These are phyloP conservation scores for Cryptocephalus moraei DNA, from an alignment of 2,888 invertebrate genomes.

Conservation along the genomic window DNA sequence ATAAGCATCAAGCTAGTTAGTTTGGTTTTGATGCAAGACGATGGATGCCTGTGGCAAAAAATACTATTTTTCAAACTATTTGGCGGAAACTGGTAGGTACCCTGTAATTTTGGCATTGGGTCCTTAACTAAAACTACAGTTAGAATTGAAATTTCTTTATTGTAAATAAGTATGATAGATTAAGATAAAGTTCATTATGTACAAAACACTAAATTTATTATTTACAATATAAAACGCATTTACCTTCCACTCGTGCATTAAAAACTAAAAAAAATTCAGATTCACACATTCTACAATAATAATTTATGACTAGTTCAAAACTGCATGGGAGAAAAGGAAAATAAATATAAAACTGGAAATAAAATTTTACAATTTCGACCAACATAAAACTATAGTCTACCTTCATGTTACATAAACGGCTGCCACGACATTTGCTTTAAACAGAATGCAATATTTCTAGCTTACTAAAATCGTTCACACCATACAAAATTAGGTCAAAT, in stretches of 20 bases:
- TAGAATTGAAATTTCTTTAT: conserved; percentile 32
- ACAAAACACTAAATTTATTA: conserved; percentile 36
- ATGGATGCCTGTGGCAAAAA: too few species aligned
- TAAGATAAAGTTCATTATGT: conserved; percentile 36
- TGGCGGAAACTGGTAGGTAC: too few species aligned
- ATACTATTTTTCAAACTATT: too few species aligned
- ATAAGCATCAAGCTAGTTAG: too few species aligned
- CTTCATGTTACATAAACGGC: too few species aligned
- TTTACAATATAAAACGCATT: conserved; percentile 37
- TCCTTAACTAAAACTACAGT: background rate
- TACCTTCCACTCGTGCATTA: conserved; percentile 26
- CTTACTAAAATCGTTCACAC: conserved; percentile 15
- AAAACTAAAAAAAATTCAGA: conserved; percentile 17
- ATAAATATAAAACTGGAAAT: too few species aligned
- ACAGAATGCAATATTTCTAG: conserved; percentile 23
- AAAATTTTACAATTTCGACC: too few species aligned
- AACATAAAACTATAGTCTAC: too few species aligned
- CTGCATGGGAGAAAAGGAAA: too few species aligned
- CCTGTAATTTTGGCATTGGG: too few species aligned
- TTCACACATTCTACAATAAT: conserved; percentile 26
- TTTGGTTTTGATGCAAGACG: too few species aligned
- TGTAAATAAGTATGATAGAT: conserved; percentile 37
- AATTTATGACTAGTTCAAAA: conserved; percentile 37
- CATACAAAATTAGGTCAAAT: conserved; percentile 25
- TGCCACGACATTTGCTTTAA: too few species aligned